Evolutionary conservation across 2,113 vertebrate genomes (phyloP), one percentile per base, ranked within the genome.

Genomic region (Pteronura brasiliensis): DNA sequence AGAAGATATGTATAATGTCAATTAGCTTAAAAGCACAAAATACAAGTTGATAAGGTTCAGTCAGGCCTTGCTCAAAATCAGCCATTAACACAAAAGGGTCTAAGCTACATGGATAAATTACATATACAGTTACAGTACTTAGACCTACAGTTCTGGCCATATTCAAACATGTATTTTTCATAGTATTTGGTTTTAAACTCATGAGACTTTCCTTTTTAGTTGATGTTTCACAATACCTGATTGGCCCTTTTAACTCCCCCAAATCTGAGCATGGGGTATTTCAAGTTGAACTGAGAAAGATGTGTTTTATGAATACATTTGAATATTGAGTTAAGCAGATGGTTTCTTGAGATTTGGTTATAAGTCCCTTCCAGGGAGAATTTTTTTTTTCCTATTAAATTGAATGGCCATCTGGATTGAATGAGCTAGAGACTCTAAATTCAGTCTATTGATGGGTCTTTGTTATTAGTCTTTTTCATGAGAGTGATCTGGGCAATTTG

Each of bases 11-110:
- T 81, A 71, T 63, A 93, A 67, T 72, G 57, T 69, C 57, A 94
- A 52, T 97, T 90, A 97, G 20, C 4, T 87, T 92, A 57, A 93
- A 87, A 72, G 12, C 47, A 85, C 63, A 92, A 95, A 84, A n/a
- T 88, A 90, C 15, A n/a, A 90, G 36, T 81, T 93, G 23, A 23
- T 67, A 79, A 93, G 80, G 10, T 89, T 86, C 31, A 90, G 47
- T 96, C 17, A 83, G 83, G 34, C 11, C 55, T 91, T 91, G 14
- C 23, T 92, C 12, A 95, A 7, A 82, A 96, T 57, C 31, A 57
- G 13, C 44, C 42, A 55, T 88, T 83, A 76, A 74, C 15, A 65
- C 18, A 69, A 82, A 92, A 63, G 2, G 1, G 1, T 79, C 31
- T 74, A 69, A 92, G 23, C 34, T 84, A n/a, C 49, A 57, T 36